Conservation (phyloP, 2,113 vertebrate genomes). For the Centrocercus urophasianus region DNA sequence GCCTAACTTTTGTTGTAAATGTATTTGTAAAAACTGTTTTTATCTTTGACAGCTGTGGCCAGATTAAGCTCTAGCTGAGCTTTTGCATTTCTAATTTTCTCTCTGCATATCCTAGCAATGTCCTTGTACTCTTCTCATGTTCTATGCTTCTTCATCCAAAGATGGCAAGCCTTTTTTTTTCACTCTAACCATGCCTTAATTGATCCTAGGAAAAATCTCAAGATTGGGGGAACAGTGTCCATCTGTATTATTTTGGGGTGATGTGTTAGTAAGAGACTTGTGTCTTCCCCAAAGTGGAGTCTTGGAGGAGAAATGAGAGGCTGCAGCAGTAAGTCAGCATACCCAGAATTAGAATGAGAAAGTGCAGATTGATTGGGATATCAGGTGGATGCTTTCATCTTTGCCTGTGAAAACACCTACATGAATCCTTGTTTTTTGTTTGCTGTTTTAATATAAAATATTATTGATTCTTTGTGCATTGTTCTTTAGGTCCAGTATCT, state of each 20-base stretch:
- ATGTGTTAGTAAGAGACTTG: not conserved
- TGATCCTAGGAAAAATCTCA: not conserved
- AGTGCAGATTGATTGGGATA: not conserved
- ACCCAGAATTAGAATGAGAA: not conserved
- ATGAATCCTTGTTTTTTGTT: not conserved
- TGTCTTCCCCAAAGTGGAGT: not conserved
- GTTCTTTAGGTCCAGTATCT: constrained; percentile 4
- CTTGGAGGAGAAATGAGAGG: not conserved
- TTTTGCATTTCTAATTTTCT: no score
- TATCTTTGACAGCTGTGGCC: no score
- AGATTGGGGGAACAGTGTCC: not conserved
- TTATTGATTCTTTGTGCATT: not conserved
- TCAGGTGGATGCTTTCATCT: not conserved
- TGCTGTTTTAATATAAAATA: not conserved
- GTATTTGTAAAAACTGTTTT: no score
- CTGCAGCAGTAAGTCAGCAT: not conserved
- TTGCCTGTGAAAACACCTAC: not conserved
- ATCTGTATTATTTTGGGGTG: not conserved
- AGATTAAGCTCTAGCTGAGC: no score
- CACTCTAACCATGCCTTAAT: rapidly evolving
- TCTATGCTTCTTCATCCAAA: no score
- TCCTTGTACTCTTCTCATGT: no score
- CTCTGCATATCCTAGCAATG: no score
- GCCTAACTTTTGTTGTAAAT: no score
- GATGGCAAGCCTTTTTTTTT: not conserved